Percentiles rank a stretch among this genome's conserved stretches.
Evolutionary conservation across 2,113 vertebrate species (phyloP).

Genomic region (Centrocercus urophasianus): DNA sequence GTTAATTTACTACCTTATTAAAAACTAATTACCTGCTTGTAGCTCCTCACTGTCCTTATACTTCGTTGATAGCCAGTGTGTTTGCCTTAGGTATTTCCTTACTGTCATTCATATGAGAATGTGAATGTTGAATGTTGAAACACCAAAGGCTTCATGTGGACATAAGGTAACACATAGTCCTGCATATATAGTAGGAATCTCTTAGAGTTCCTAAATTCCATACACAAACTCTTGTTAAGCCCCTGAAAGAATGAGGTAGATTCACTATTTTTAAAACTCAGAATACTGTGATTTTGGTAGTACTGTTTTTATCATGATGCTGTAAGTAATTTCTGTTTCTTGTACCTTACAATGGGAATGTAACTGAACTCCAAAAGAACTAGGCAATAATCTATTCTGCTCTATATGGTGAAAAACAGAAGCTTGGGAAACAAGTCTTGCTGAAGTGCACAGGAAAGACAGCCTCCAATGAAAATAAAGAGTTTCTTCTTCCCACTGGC

Average conservation of each 20-base stretch:
- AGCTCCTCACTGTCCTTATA: background rate
- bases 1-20: background rate
- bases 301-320: background rate
- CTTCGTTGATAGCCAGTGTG: background rate
- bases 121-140: background rate
- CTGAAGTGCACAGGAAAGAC: background rate
- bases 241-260: background rate
- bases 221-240: background rate
- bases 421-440: background rate
- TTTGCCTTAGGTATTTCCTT: background rate
- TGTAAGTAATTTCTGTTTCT: background rate
- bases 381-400: background rate
- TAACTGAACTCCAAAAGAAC: background rate
- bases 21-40: background rate
- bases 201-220: background rate
- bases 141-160: background rate
- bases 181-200: fast-evolving
- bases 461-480: background rate
- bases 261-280: background rate
- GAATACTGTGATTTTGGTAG: background rate
- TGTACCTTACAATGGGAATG: background rate
- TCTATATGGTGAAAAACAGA: background rate
- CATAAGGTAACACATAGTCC: background rate
- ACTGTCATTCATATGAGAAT: background rate
- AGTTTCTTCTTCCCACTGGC: background rate